Evolutionary conservation across 2,113 vertebrate genomes (phyloP).

Genomic region (Grammomys dolichurus): DNA sequence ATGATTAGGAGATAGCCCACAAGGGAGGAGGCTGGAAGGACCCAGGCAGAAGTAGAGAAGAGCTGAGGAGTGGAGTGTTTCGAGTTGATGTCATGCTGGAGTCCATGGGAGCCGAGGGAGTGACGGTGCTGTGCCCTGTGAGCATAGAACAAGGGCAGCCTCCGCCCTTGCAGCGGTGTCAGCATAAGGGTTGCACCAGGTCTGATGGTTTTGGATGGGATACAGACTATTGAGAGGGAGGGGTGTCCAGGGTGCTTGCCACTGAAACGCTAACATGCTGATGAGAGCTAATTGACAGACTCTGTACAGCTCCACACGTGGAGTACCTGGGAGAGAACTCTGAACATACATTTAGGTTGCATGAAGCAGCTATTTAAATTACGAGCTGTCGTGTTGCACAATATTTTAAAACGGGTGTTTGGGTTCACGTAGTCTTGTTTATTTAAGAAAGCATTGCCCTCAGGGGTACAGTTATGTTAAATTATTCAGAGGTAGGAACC

Average conservation of each 20-base stretch:
- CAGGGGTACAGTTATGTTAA: neutral
- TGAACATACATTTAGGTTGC: neutral
- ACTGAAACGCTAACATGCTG: accelerated
- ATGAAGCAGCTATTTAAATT: conserved; percentile 49
- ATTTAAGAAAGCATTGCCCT: conserved; percentile 52
- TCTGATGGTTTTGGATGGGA: neutral
- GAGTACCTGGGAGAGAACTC: neutral
- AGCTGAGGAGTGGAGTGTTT: neutral
- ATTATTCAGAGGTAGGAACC: conserved; percentile 57
- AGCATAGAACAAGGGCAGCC: neutral
- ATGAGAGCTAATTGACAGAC: accelerated
- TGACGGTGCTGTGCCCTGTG: neutral
- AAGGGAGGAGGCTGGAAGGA: neutral
- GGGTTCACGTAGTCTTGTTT: conserved; percentile 50
- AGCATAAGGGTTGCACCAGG: neutral
- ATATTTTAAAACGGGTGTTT: conserved; percentile 43
- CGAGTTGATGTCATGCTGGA: neutral
- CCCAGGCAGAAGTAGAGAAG: neutral
- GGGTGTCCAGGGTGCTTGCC: neutral
- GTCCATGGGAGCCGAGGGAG: neutral
- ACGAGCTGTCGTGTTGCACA: neutral
- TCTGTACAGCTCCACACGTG: accelerated
- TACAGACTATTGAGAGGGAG: too few species aligned
- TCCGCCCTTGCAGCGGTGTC: neutral
- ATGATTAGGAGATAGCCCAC: neutral